Base-by-base conservation (phyloP, 2,888 invertebrate genomes). In the Eupithecia tripunctaria region DNA sequence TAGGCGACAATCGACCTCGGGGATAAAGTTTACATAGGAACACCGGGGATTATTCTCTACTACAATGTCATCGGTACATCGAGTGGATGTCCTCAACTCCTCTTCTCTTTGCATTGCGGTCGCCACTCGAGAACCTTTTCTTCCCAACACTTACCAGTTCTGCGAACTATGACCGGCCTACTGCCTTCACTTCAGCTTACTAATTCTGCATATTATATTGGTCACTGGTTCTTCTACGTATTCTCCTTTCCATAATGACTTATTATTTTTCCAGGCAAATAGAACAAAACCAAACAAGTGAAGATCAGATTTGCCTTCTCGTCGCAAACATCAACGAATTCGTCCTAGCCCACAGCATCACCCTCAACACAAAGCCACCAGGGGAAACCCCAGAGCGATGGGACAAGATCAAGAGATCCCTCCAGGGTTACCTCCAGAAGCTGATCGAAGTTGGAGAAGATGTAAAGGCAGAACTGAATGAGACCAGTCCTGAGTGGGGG, bases 251-350 rank as follows among this genome's bases (percentile, higher is more conserved):
- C 41, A 18, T 18, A 18, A 43, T n/a, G 12, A 43, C 12, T 6
- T 8, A 25, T 25, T 18, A 25, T 21, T n/a, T 21, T 25, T 59
- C 25, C 85, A 94, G 94, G 77, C 92, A 93, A 89, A 87, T 94
- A 32, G 94, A 94, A 79, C 72, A 82, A 0, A 81, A 86, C 14
- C 82, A 84, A 36, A 80, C 86, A 1, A 90, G 84, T 60, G 93
- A 94, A 74, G 93, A 93, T 69, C 94, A 94, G 80, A 91, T 95
- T 73, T 94, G 93, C 77, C 84, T 94, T 10, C 86, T 96, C 62
- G 91, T 95, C 3, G 95, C 95, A 4, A 95, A 95, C 79, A 95
- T 96, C 68, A 95, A 94, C 73, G 95, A 95, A 81, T 95, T 96
- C 79, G 93, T 95, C 1, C 84, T 94, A 62, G 93, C 95, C 7